These are phyloP conservation scores for Copidosoma floridanum DNA, from an alignment of 1,140 invertebrate species.

Conservation along the genomic window DNA sequence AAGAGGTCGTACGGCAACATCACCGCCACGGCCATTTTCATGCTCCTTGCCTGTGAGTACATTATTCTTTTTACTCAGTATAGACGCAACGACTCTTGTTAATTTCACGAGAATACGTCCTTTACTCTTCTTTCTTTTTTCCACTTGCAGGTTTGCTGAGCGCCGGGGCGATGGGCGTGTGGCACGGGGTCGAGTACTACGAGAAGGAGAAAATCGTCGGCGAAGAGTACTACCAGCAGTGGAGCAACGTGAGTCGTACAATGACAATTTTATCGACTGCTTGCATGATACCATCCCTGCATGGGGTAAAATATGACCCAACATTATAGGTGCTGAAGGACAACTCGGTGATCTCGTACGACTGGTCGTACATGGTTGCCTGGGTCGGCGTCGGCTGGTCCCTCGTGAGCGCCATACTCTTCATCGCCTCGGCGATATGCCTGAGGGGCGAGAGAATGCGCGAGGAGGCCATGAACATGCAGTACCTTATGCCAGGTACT, in stretches of 20 bases:
- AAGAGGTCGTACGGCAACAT: constrained; percentile 88
- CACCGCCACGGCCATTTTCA: constrained; percentile 87
- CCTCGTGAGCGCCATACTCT: constrained; percentile 84
- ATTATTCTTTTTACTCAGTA: too few relatives aligned
- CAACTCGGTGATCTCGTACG: constrained; percentile 82
- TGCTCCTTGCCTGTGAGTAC: constrained; percentile 81
- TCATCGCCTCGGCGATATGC: constrained; percentile 89
- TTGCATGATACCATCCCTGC: too few relatives aligned
- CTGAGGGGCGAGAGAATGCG: constrained; percentile 86
- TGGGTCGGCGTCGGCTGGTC: constrained; percentile 91
- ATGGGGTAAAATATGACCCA: too few relatives aligned
- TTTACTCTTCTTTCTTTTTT: constrained; percentile 1
- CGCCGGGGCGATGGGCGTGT: constrained; percentile 89
- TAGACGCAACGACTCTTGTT: too few relatives aligned
- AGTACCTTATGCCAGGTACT: constrained; percentile 97
- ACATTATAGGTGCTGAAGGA: constrained; percentile 78
- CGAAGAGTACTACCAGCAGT: constrained; percentile 86
- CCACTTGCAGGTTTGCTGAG: constrained; percentile 71
- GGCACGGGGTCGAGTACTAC: constrained; percentile 94
- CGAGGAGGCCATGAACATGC: constrained; percentile 94
- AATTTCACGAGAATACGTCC: too few relatives aligned
- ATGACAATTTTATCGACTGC: constrained; percentile 5
- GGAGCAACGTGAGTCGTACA: constrained; percentile 77
- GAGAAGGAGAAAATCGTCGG: constrained; percentile 91
- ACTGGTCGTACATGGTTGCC: constrained; percentile 93